These are phyloP conservation scores for Tamias sibiricus DNA, from an alignment of 2,113 vertebrate species.

Conservation along the genomic window DNA sequence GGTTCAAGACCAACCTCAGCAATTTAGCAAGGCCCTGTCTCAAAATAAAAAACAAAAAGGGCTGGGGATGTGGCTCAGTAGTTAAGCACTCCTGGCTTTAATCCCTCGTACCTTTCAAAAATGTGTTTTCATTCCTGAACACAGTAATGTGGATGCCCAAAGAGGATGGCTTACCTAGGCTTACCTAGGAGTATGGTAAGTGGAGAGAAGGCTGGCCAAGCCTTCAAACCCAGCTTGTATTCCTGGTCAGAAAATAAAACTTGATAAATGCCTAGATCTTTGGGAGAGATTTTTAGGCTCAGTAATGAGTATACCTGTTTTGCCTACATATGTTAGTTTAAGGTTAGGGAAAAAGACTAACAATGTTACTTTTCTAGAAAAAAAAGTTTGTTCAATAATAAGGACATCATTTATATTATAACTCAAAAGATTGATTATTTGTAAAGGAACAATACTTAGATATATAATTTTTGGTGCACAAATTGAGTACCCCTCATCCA, in stretches of 20 bases:
- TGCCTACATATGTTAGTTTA: not conserved
- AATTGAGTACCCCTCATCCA: too few species aligned
- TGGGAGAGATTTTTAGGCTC: not conserved
- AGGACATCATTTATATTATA: not conserved
- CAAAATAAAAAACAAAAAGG: too few species aligned
- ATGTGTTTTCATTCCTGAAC: too few species aligned
- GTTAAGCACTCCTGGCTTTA: too few species aligned
- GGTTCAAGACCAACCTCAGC: too few species aligned
- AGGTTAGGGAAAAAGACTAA: not conserved
- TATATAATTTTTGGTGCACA: not conserved
- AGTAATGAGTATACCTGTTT: not conserved
- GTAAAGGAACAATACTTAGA: not conserved
- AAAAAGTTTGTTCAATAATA: not conserved
- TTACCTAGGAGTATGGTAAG: not conserved
- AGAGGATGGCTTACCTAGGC: not conserved
- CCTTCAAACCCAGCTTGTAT: not conserved
- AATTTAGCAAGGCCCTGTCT: too few species aligned
- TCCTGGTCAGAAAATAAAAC: not conserved
- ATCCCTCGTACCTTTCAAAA: too few species aligned
- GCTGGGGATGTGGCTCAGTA: too few species aligned
- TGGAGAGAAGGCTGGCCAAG: too few species aligned
- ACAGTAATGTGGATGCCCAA: not conserved
- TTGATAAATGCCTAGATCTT: not conserved
- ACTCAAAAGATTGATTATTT: conserved; percentile 12
- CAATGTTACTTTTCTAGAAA: not conserved